Evolutionary conservation across 2,888 invertebrate species (phyloP), one percentile per base, ranked within the genome.

Genomic region (Chaetoderma sp.): DNA sequence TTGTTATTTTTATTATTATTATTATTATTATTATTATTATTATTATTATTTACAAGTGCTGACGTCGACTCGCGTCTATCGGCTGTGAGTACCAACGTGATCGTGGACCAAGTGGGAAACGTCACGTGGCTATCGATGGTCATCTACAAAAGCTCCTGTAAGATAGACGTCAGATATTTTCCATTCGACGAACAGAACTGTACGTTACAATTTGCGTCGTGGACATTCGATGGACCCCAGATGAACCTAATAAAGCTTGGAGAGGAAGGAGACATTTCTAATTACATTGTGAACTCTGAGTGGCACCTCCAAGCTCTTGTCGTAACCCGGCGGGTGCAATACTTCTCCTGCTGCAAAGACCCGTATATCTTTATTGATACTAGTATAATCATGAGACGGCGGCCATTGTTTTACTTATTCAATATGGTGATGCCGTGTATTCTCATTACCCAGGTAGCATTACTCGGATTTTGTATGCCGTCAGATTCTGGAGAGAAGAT

Each of bases 201-300:
- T 69, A 83, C 86, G 27, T 85, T 89, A 85, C 86, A 88, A 68
- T 89, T 89, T 71, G 88, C 89, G 6, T 88, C 88, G 1, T 90
- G 89, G 89, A 89, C 89, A 2, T 89, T 88, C 78, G 89, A 89
- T 63, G 86, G 87, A 25, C 84, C 72, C 62, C 86, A 87, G 71
- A 80, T 89, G 5, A 82, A 83, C 60, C 69, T 84, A 30, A 58
- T 78, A 47, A 79, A 78, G 58, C 75, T 75, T 8, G 81, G 92
- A 59, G 92, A 93, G 80, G 91, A 92, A 79, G 94, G 94, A 0
- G 95, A 95, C 86, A 90, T 92, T 57, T 92, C 92, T 74, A 94
- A 94, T 88, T 95, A 95, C 86, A 94, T 95, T 83, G 92, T 92
- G n/a, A 95, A 94, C 85, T 94, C 94, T 1, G 95, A 95, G 87